phyloP scores from a whole-genome alignment of 1,140 invertebrate genomes.

The Lithobius niger region DNA sequence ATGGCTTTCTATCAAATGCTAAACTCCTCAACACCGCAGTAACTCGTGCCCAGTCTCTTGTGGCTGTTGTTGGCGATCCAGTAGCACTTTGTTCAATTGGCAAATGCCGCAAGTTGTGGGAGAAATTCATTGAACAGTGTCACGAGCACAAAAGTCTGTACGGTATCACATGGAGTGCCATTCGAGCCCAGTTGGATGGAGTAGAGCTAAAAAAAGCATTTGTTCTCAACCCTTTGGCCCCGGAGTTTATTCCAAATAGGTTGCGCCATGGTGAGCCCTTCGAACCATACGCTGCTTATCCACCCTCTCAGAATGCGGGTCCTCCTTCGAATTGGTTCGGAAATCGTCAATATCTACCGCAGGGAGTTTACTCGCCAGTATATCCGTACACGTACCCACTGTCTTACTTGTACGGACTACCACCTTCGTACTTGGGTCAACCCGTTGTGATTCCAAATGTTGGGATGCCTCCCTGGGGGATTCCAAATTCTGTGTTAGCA shows the following conservation, averaged over 20 bases:
- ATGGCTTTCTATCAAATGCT: slow-evolving; percentile 72
- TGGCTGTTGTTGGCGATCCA: slow-evolving; percentile 76
- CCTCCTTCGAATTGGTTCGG: too few relatives aligned
- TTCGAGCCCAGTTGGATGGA: slow-evolving; percentile 52
- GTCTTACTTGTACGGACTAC: background rate
- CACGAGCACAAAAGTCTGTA: slow-evolving; percentile 56
- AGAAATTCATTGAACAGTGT: slow-evolving; percentile 59
- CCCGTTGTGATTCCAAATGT: background rate
- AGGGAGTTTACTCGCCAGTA: background rate
- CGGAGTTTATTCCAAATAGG: slow-evolving; percentile 53
- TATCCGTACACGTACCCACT: background rate
- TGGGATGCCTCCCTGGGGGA: too few relatives aligned
- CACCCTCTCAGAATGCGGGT: too few relatives aligned
- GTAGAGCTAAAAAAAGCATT: slow-evolving; percentile 58
- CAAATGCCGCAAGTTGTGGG: slow-evolving; percentile 69
- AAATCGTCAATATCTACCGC: too few relatives aligned
- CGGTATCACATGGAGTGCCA: slow-evolving; percentile 53
- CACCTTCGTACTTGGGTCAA: background rate
- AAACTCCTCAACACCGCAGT: slow-evolving; percentile 76
- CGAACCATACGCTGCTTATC: background rate
- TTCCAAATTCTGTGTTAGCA: too few relatives aligned
- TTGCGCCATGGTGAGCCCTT: slow-evolving; percentile 2
- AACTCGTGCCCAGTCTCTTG: slow-evolving; percentile 70
- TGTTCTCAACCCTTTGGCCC: slow-evolving; percentile 64
- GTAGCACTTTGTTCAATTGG: slow-evolving; percentile 69